Evolutionary conservation across 2,797 vertebrate species (phyloP), one percentile per base, ranked within the genome.

Genomic region (Takifugu ocellatus): DNA sequence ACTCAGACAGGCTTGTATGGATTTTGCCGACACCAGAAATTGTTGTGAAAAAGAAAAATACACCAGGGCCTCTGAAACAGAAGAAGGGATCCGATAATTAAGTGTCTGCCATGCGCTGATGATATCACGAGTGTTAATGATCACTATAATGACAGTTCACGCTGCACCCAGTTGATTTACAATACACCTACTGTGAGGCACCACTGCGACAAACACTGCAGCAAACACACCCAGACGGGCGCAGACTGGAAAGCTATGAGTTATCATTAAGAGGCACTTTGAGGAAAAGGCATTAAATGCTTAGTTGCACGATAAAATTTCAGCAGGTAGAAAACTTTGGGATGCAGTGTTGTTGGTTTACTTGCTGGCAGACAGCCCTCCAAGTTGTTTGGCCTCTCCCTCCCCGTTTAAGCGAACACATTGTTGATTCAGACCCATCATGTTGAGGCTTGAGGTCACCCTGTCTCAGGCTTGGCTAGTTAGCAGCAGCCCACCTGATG

Each of bases 401-500:
- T 86, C 85, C 88, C 82, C 90, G 85, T 88, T 90, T 90, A 90
- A 82, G 87, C 78, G 85, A 92, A 90, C 89, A 91, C 88, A 92
- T 92, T 92, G 90, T 92, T 91, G 90, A 92, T 92, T 91, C 91
- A 88, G 85, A 90, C 87, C 88, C 89, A 90, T 91, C 88, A 90
- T 91, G 88, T 91, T 90, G 90, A 91, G 90, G 90, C 87, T 91
- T 91, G 88, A 91, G 90, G 90, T 91, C 89, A 91, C 90, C 91
- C 90, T 92, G 91, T 92, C 90, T 92, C 90, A 92, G 91, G 91
- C 91, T 89, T 92, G 91, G 89, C 89, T 92, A 92, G 91, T 91
- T 92, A 92, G 90, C 91, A 91, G 90, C 90, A 90, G 90, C 88
- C 91, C 90, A 92, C 90, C 89, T 90, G 90, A 91, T 91, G 88